These are phyloP conservation scores for Dasyurus viverrinus DNA, from an alignment of 2,113 vertebrate species.

Conservation along the genomic window DNA sequence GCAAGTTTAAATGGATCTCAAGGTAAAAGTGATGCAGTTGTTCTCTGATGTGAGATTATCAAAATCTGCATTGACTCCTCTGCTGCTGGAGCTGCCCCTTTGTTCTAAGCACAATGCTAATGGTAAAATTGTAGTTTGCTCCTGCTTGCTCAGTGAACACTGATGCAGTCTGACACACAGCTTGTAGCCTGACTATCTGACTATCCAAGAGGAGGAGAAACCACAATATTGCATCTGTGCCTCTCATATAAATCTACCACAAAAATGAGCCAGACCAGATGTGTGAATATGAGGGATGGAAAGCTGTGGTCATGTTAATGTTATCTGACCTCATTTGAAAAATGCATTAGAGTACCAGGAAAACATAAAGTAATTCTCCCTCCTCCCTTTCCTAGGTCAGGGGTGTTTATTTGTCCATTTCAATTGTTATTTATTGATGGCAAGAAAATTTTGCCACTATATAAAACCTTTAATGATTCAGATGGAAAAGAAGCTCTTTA, in stretches of 20 bases:
- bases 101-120: slow-evolving; percentile 66
- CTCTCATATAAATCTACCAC: neutral
- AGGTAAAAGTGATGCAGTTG: rapidly evolving
- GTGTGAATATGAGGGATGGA: slow-evolving; percentile 39
- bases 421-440: neutral
- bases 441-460: neutral
- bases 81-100: slow-evolving; percentile 42
- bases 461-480: neutral
- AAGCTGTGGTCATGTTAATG: slow-evolving; percentile 15
- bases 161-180: slow-evolving; percentile 67
- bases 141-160: slow-evolving; percentile 53
- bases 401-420: neutral
- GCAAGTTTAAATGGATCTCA: slow-evolving; percentile 37
- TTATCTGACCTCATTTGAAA: neutral
- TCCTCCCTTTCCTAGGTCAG: neutral
- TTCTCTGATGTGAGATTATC: slow-evolving; percentile 57
- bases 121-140: slow-evolving; percentile 45
- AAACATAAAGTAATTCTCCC: neutral
- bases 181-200: slow-evolving; percentile 58
- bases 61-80: neutral
- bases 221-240: neutral
- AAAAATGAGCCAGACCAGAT: slow-evolving; percentile 40
- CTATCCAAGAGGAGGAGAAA: slow-evolving; percentile 47
- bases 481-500: neutral
- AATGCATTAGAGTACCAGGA: neutral